Evolutionary conservation across 2,888 invertebrate species (phyloP), one percentile per base, ranked within the genome.

Genomic region (Xiphydria camelus): DNA sequence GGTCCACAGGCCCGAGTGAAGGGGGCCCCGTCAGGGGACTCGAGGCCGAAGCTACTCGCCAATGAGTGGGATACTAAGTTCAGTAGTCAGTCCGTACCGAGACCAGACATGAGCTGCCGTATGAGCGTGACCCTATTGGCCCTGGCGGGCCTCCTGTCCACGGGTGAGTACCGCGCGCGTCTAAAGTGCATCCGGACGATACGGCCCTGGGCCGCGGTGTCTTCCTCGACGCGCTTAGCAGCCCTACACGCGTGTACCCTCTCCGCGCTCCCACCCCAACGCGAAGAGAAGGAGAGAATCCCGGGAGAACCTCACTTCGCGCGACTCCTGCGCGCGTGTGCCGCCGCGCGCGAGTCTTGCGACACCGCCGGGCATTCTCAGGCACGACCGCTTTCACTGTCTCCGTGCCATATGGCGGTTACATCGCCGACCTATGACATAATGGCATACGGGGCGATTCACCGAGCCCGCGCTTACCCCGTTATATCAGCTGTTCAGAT

Each of bases 71-170:
- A 49, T 54, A 56, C 65, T 61, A 64, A 71, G 65, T 66, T 71
- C 70, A 71, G 70, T 72, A 70, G 70, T 69, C 63, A 66, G 66
- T 61, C 57, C 54, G 62, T 57, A 57, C 61, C 55, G 54, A 62
- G 60, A 66, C 63, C 57, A 59, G 58, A 56, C 43, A 44, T 44
- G 57, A 58, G 50, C 51, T 49, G 49, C 54, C 26, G 39, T 49
- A 47, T 42, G 46, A 45, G 20, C 41, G 51, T 61, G 57, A 61
- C 58, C 61, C 57, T 64, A 49, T 57, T 70, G 65, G 59, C 62
- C 59, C 57, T 73, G 55, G 57, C 57, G 62, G 65, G 58, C 46
- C 57, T 68, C 53, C 49, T 70, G 42, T 59, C 62, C 49, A 58
- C 53, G 40, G 67, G 73, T 73, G 59, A 71, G 72, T 68, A 46